phyloP scores from a whole-genome alignment of 2,888 invertebrate genomes.

The Zaprionus obscuricornis region DNA sequence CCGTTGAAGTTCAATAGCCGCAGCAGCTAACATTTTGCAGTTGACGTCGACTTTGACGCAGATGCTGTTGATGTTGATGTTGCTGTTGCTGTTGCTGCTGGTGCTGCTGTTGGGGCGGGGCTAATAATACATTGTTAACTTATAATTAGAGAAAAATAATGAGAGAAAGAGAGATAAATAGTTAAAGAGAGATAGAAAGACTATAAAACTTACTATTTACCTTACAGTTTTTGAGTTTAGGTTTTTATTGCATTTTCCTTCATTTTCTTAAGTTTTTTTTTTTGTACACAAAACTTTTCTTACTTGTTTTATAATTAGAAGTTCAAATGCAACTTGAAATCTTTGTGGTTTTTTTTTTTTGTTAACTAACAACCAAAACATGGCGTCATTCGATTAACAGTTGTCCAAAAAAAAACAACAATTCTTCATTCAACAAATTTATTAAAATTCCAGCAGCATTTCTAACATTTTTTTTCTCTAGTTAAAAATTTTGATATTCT shows the following conservation, averaged over 20 bases:
- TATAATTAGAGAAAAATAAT: conserved; percentile 58
- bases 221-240: background rate
- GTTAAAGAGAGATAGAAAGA: background rate
- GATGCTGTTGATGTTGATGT: conserved; percentile 24
- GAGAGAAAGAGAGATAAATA: background rate
- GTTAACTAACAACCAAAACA: too few relatives aligned
- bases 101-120: conserved; percentile 29
- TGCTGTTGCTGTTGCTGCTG: conserved; percentile 6
- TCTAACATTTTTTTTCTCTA: conserved; percentile 18
- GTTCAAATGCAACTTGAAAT: background rate
- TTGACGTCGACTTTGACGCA: conserved; percentile 9
- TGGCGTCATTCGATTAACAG: too few relatives aligned
- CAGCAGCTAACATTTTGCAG: too few relatives aligned
- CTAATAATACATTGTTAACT: conserved; percentile 67
- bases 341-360: background rate
- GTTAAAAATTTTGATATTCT: conserved; percentile 6
- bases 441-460: too few relatives aligned
- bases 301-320: background rate
- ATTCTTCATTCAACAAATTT: too few relatives aligned
- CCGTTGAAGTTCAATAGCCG: conserved; percentile 70
- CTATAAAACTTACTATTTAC: conserved; percentile 22
- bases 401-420: too few relatives aligned
- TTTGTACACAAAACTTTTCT: background rate
- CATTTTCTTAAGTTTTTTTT: too few relatives aligned
- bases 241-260: background rate